These are phyloP conservation scores for Chitala chitala DNA, from an alignment of 2,113 vertebrate species.

Conservation along the genomic window DNA sequence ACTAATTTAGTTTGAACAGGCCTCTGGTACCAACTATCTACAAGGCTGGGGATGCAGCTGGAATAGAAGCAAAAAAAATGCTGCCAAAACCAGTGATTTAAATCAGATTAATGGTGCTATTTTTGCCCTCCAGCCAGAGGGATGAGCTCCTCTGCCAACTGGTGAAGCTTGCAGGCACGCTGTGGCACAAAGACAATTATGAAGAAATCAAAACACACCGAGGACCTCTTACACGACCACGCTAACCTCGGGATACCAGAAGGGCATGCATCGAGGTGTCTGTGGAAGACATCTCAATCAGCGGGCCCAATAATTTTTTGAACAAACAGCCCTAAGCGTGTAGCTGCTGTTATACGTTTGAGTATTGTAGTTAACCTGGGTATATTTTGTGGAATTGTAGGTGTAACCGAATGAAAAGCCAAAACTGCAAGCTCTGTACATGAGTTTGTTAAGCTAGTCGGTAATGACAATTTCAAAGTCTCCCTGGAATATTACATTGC, in stretches of 20 bases:
- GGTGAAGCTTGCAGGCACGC: conserved; percentile 30
- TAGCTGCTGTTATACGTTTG: neutral
- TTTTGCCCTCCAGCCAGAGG: conserved; percentile 32
- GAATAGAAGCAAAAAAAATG: conserved; percentile 24
- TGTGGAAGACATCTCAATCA: neutral
- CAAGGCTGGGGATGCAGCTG: conserved; percentile 39
- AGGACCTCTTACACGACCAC: neutral
- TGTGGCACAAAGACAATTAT: neutral
- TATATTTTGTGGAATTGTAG: neutral
- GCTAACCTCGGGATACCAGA: neutral
- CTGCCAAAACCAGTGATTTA: conserved; percentile 33
- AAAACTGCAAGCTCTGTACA: neutral
- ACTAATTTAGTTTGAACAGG: conserved; percentile 35
- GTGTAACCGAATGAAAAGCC: neutral
- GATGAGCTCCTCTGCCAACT: conserved; percentile 26
- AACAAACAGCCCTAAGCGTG: neutral
- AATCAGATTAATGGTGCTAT: conserved; percentile 37
- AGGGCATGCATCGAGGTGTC: neutral
- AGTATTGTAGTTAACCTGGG: no score
- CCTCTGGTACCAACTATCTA: conserved; percentile 39
- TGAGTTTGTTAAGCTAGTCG: neutral
- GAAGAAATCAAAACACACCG: no score
- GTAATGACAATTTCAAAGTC: neutral
- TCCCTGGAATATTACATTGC: neutral
- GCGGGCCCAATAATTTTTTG: no score